These are phyloP conservation scores for Xiphorhynchus elegans DNA, from an alignment of 2,113 vertebrate genomes.

Conservation along the genomic window DNA sequence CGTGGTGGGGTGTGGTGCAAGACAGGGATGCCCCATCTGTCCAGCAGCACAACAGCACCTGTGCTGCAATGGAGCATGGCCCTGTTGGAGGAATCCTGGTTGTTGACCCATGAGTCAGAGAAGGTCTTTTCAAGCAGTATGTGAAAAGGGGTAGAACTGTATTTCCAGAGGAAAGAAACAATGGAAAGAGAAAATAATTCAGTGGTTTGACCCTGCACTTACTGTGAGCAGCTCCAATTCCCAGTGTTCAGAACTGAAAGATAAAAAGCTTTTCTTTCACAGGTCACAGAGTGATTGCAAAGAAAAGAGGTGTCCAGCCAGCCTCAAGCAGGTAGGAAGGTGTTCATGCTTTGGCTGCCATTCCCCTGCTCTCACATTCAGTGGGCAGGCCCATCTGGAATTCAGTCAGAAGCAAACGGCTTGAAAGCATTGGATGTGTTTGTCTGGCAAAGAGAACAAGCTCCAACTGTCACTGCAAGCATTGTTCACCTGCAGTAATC, in stretches of 20 bases:
- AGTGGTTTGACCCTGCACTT: neutral
- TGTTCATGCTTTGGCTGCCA: neutral
- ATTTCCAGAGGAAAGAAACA: neutral
- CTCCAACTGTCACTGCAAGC: neutral
- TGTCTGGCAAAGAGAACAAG: neutral
- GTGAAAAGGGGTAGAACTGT: neutral
- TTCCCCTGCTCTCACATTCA: neutral
- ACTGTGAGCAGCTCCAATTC: accelerated
- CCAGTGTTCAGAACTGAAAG: neutral
- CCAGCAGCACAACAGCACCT: neutral
- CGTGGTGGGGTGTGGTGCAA: accelerated
- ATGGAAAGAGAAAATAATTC: neutral
- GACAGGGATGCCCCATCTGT: neutral
- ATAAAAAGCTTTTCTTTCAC: neutral
- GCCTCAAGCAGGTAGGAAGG: neutral
- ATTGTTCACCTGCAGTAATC: neutral
- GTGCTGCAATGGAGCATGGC: accelerated
- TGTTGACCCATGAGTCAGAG: neutral
- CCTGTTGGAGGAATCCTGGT: neutral
- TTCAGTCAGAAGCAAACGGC: neutral
- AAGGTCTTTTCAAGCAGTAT: neutral
- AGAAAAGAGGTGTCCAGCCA: neutral
- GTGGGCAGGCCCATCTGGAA: neutral
- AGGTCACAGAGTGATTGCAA: neutral
- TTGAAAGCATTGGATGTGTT: neutral